Evolutionary conservation across 2,888 invertebrate genomes (phyloP).

Genomic region (Ashinkailepas kermadecensis): DNA sequence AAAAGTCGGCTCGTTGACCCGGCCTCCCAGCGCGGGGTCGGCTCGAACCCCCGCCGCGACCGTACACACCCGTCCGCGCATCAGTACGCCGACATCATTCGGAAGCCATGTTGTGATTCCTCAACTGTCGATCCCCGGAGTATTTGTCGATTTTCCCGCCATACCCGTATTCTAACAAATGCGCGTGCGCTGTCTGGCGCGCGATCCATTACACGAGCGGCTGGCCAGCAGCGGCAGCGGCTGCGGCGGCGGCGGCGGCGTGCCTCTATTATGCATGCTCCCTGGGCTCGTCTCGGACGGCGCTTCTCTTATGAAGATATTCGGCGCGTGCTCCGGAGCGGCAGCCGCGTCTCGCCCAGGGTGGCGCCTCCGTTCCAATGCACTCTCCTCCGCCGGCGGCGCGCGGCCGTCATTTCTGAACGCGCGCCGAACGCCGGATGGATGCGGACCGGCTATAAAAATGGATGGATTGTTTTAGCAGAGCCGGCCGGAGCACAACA

Average conservation of each 20-base stretch:
- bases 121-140: not conserved
- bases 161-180: not conserved
- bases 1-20: too few relatives aligned
- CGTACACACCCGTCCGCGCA: too few relatives aligned
- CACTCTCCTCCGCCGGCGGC: not conserved
- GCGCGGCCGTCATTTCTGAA: not conserved
- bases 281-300: not conserved
- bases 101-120: slow-evolving; percentile 17
- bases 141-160: not conserved
- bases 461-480: slow-evolving; percentile 14
- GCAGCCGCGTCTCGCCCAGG: not conserved
- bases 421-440: not conserved
- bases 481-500: not conserved
- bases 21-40: too few relatives aligned
- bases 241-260: not conserved
- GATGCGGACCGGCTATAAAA: slow-evolving; percentile 3
- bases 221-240: not conserved
- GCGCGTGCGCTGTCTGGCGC: not conserved
- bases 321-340: not conserved
- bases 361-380: not conserved
- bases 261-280: not conserved
- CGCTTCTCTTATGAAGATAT: not conserved
- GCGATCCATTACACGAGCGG: too few relatives aligned
- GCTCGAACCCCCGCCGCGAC: too few relatives aligned
- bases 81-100: not conserved